Base-by-base conservation (phyloP, 2,888 invertebrate genomes). In the Thymelicus lineola region DNA sequence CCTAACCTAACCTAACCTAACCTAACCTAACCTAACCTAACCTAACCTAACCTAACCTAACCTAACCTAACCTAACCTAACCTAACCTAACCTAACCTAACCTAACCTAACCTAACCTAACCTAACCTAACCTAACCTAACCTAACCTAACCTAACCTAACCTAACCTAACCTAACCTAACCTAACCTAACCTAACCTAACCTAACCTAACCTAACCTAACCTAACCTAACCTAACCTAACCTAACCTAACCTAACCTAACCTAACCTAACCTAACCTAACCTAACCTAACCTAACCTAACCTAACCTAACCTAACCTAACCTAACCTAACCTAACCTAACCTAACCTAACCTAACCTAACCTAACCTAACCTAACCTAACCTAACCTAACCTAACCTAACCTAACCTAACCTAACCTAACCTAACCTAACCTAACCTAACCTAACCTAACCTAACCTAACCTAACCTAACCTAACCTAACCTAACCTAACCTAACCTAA, bases 151-250 rank as follows among this genome's bases (percentile, higher is more conserved):
- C 42, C 42, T 42, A 42, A 42, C 42, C 42, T 42, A 42, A 35
- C 20, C 36, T 42, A 38, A 17, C 15, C 48, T 55, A 42, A 73
- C 71, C 73, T 69, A 69, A 73, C 68, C 73, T 70, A 73, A 71
- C 73, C 73, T 71, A 73, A 73, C 72, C 72, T 73, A 73, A 73
- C 72, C 72, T 73, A 73, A 73, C 73, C 73, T 73, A 73, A 73
- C 72, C 72, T 71, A 73, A 73, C 71, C 73, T 71, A 73, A 73
- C 73, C 73, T 71, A 73, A 73, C 73, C 73, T 71, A 73, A 73
- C 73, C 73, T 71, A 73, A 73, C 72, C 72, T 72, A 57, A 57
- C 55, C 55, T 57, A 57, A 57, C 55, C 55, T 57, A 57, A 57
- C 55, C 55, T 57, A 57, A 57, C 55, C 55, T 57, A 57, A 57